phyloP scores from a whole-genome alignment of 2,797 vertebrate species.

The Heliangelus exortis region DNA sequence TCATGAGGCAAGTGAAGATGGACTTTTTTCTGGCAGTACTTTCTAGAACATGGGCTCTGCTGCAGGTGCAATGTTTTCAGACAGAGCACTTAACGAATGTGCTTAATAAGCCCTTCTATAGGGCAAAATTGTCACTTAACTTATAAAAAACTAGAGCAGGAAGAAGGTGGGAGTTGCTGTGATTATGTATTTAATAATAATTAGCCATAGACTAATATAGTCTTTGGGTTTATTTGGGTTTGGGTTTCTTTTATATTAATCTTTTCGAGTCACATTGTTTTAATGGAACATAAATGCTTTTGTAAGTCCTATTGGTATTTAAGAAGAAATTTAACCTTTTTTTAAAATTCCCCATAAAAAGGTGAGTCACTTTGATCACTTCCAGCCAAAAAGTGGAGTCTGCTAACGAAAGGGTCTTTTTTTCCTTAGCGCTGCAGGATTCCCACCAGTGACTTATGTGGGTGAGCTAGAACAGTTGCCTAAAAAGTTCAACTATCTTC shows the following conservation, averaged over 20 bases:
- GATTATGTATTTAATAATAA: background rate
- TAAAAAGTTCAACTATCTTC: background rate
- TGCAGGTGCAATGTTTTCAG: background rate
- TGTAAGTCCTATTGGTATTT: background rate
- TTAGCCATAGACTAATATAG: background rate
- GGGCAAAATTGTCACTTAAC: background rate
- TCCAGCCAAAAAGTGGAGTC: background rate
- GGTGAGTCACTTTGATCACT: background rate
- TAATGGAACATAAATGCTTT: background rate
- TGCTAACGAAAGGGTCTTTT: background rate
- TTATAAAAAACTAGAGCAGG: background rate
- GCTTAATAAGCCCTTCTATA: background rate
- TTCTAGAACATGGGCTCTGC: background rate
- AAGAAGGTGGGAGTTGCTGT: background rate
- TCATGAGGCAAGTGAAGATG: background rate
- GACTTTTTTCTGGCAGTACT: background rate
- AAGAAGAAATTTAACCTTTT: background rate
- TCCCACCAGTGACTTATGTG: background rate
- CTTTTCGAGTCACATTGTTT: background rate
- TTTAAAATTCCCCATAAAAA: background rate
- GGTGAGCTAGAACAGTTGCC: background rate
- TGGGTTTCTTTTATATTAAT: background rate
- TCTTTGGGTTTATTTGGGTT: background rate
- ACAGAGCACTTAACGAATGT: background rate
- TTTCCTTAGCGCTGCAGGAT: background rate